Evolutionary conservation across 2,888 invertebrate species (phyloP).

Genomic region (Thera britannica): DNA sequence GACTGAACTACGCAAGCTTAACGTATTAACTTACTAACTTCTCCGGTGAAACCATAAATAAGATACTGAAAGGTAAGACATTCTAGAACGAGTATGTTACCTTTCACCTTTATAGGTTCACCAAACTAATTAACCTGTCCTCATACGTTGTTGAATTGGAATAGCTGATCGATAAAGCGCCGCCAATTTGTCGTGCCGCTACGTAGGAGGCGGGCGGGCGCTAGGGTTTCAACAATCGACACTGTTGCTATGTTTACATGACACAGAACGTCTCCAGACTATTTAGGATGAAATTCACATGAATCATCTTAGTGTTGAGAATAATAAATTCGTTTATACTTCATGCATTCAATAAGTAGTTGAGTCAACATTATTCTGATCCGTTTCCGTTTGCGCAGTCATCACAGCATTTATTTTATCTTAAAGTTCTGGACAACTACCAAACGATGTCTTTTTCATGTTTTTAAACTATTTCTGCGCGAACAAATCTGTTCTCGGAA

Average conservation of each 20-base stretch:
- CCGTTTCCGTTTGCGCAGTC: conserved; percentile 1
- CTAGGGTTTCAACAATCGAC: conserved; percentile 56
- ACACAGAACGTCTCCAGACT: conserved; percentile 20
- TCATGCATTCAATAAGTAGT: neutral
- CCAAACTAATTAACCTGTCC: conserved; percentile 45
- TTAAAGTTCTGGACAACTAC: neutral
- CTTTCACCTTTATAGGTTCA: conserved; percentile 24
- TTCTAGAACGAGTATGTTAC: neutral
- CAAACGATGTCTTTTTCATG: neutral
- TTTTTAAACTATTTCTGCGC: conserved; percentile 1
- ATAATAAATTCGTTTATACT: neutral
- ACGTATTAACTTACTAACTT: neutral
- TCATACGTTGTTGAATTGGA: conserved; percentile 58
- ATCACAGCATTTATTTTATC: neutral
- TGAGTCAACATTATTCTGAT: neutral
- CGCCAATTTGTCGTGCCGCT: conserved; percentile 69
- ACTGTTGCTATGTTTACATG: conserved; percentile 57
- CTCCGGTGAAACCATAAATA: neutral
- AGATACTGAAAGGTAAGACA: neutral
- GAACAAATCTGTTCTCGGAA: conserved; percentile 1
- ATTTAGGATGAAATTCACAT: neutral
- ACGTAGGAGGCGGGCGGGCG: conserved; percentile 43
- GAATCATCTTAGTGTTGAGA: neutral
- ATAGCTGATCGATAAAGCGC: conserved; percentile 73
- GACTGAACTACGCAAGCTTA: neutral